Percentiles rank a stretch among this genome's conserved stretches.
phyloP scores from a whole-genome alignment of 2,888 invertebrate species.

The Buathra laborator region DNA sequence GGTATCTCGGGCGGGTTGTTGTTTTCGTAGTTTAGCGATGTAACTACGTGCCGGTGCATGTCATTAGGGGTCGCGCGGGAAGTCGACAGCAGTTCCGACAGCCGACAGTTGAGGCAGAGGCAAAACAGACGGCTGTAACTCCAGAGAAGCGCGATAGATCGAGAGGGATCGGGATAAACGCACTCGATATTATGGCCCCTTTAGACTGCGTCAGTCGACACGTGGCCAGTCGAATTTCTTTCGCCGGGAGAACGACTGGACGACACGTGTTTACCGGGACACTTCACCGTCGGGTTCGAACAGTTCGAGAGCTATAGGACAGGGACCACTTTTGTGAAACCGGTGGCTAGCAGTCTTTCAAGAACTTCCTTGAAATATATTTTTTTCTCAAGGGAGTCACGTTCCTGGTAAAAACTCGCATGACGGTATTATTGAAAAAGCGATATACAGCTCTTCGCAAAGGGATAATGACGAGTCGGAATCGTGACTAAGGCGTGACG shows the following conservation, averaged over 20 bases:
- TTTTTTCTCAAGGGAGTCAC: slow-evolving; percentile 33
- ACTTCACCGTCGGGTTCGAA: slow-evolving; percentile 29
- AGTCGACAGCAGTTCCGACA: slow-evolving; percentile 34
- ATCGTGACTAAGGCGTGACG: slow-evolving; percentile 27
- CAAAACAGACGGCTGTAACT: slow-evolving; percentile 34
- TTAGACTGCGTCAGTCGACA: slow-evolving; percentile 40
- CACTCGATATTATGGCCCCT: slow-evolving; percentile 42
- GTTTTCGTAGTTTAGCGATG: slow-evolving; percentile 40
- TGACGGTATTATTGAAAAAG: slow-evolving; percentile 2
- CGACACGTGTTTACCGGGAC: slow-evolving; percentile 62
- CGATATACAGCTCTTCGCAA: slow-evolving; percentile 8
- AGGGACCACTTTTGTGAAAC: slow-evolving; percentile 41
- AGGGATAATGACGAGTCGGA: slow-evolving; percentile 13
- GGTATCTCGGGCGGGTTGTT: slow-evolving; percentile 18
- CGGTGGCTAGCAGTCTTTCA: slow-evolving; percentile 20
- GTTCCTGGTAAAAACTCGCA: slow-evolving; percentile 22
- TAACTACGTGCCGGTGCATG: slow-evolving; percentile 71
- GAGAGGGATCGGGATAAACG: slow-evolving; percentile 19
- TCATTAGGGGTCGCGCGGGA: slow-evolving; percentile 69
- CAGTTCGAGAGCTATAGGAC: slow-evolving; percentile 18
- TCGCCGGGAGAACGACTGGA: slow-evolving; percentile 53
- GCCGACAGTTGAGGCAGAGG: slow-evolving; percentile 28
- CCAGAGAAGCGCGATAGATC: slow-evolving; percentile 17
- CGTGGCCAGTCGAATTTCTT: slow-evolving; percentile 54
- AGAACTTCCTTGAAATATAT: slow-evolving; percentile 33